Evolutionary conservation across 1,140 invertebrate genomes (phyloP).

Genomic region (Phthorimaea operculella): DNA sequence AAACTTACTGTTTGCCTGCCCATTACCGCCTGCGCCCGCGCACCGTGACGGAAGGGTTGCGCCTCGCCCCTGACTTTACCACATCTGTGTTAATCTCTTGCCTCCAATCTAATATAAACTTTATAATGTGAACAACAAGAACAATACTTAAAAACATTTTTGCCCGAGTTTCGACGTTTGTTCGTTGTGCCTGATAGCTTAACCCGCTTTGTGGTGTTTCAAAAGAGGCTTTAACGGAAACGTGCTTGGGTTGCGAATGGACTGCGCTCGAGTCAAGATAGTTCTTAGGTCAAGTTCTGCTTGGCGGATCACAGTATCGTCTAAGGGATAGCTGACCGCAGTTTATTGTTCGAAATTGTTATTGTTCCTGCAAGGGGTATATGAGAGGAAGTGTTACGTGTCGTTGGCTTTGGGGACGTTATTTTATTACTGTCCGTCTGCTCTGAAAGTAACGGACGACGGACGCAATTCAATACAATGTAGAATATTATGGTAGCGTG

Average conservation of each 20-base stretch:
- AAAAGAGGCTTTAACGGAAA: neutral
- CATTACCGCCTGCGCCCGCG: constrained; percentile 41
- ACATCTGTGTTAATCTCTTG: constrained; percentile 10
- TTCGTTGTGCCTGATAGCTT: neutral
- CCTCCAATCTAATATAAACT: neutral
- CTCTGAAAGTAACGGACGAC: neutral
- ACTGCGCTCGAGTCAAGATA: neutral
- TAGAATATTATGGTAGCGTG: too few relatives aligned
- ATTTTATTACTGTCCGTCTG: constrained; percentile 27
- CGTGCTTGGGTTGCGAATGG: neutral
- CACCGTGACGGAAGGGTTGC: constrained; percentile 51
- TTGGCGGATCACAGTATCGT: constrained; percentile 47
- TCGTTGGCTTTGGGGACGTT: constrained; percentile 47
- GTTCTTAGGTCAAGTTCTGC: constrained; percentile 30
- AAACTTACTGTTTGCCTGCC: constrained; percentile 40
- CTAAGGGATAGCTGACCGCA: constrained; percentile 51
- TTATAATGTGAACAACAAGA: constrained; percentile 4
- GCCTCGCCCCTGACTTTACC: constrained; percentile 18
- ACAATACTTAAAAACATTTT: constrained; percentile 13
- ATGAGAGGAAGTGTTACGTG: constrained; percentile 46
- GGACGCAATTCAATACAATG: neutral
- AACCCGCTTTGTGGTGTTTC: neutral
- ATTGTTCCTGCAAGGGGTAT: constrained; percentile 42
- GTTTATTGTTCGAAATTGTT: constrained; percentile 51
- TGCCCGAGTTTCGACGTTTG: constrained; percentile 9